phyloP scores from a whole-genome alignment of 2,888 invertebrate species.

The Kryphioiulus occultus region DNA sequence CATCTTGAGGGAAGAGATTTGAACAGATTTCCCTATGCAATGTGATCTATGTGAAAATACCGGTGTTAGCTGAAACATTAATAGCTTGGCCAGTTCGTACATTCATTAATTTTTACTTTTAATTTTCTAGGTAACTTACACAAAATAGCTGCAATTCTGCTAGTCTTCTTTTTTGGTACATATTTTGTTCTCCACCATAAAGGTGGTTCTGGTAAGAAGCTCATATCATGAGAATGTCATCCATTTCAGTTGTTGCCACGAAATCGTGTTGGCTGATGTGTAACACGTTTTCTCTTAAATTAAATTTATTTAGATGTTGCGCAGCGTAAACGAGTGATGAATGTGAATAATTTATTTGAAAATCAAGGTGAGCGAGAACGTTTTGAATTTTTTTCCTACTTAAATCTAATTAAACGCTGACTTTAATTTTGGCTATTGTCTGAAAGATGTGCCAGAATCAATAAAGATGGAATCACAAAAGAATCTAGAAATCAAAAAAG shows the following conservation, averaged over 20 bases:
- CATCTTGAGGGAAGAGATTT: too few species aligned
- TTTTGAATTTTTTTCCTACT: neutral
- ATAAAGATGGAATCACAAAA: neutral
- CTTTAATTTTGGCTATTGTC: neutral
- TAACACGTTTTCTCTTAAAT: neutral
- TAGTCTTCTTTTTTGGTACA: neutral
- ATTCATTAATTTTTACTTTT: neutral
- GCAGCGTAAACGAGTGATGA: conserved; percentile 37
- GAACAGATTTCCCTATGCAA: too few species aligned
- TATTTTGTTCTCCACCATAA: neutral
- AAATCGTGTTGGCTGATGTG: neutral
- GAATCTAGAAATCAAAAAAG: neutral
- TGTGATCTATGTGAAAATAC: too few species aligned
- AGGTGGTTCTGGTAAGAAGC: neutral
- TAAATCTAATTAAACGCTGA: neutral
- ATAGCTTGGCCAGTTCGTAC: too few species aligned
- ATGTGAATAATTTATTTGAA: conserved; percentile 40
- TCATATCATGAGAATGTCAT: neutral
- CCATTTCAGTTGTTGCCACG: neutral
- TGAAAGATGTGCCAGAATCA: neutral
- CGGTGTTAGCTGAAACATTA: too few species aligned
- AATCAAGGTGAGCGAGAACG: neutral
- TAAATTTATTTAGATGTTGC: neutral
- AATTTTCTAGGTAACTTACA: neutral
- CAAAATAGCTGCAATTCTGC: neutral